Percentiles rank a stretch among this genome's conserved stretches.
These are phyloP conservation scores for Lutjanus erythropterus DNA, from an alignment of 2,113 vertebrate species.

Conservation along the genomic window DNA sequence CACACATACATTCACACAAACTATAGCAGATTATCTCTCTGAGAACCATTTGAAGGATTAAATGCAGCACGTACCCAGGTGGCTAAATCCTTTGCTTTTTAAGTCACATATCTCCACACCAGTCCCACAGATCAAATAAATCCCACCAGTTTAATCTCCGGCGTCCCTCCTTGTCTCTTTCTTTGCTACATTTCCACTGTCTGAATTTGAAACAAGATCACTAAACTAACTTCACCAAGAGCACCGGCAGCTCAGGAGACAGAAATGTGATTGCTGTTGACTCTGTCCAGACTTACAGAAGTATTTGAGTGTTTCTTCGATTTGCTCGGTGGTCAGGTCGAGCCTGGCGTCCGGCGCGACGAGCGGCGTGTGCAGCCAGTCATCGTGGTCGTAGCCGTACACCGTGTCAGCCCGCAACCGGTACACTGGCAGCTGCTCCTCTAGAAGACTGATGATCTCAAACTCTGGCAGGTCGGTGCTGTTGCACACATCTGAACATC, in stretches of 20 bases:
- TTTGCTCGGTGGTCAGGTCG: constrained; percentile 96
- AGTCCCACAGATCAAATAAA: not conserved
- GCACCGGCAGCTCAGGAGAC: not conserved
- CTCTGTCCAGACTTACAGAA: constrained; percentile 90
- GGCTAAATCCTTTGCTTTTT: not conserved
- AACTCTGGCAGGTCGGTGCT: constrained; percentile 98
- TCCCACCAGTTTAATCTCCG: not conserved
- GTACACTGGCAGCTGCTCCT: constrained; percentile 97
- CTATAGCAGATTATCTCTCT: not conserved
- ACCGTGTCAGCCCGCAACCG: constrained; percentile 95
- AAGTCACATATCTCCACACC: not conserved
- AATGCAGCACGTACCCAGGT: not conserved
- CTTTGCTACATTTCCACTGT: not conserved
- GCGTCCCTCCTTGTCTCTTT: not conserved
- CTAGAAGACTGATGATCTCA: constrained; percentile 98
- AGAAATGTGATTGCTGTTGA: not conserved
- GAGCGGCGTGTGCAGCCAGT: constrained; percentile 98
- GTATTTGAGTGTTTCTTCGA: constrained; percentile 98
- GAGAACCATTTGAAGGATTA: not conserved
- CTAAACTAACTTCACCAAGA: not conserved
- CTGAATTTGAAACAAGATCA: not conserved
- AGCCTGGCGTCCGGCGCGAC: constrained; percentile 91
- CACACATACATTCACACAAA: not conserved
- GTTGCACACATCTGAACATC: constrained; percentile 94
- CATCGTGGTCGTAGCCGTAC: constrained; percentile 97